Evolutionary conservation across 1,140 invertebrate species (phyloP).

Genomic region (Frieseomelitta varia): DNA sequence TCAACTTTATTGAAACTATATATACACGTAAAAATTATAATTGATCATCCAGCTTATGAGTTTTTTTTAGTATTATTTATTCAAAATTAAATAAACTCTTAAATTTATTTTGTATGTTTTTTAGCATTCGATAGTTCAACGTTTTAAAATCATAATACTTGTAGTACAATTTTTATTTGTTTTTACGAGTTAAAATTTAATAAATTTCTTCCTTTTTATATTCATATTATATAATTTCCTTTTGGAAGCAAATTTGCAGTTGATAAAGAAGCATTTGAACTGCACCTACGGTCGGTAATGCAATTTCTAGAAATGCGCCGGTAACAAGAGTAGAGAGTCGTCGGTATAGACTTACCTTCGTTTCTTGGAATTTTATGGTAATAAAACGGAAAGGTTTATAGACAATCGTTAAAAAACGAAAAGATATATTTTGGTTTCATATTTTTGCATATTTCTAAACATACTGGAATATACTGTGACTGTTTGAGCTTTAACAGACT

Average conservation of each 20-base stretch:
- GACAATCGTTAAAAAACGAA: not conserved
- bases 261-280: conserved; percentile 10
- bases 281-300: conserved; percentile 9
- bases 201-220: not conserved
- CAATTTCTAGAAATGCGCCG: not conserved
- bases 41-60: not conserved
- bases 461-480: not conserved
- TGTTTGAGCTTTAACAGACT: no score
- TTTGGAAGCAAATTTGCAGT: not conserved
- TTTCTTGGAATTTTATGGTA: not conserved
- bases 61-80: not conserved
- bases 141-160: no score
- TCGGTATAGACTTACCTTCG: conserved; percentile 49
- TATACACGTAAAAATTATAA: not conserved
- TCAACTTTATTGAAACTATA: not conserved
- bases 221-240: not conserved
- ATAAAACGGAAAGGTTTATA: conserved; percentile 54
- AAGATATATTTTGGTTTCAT: not conserved
- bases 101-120: no score
- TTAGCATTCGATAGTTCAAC: no score
- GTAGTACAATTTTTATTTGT: no score
- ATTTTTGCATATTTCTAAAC: not conserved
- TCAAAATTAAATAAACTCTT: no score
- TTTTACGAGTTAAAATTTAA: no score
- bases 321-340: not conserved